These are phyloP conservation scores for Drosophila pseudoananassae DNA, from an alignment of 1,140 invertebrate genomes.

Conservation along the genomic window DNA sequence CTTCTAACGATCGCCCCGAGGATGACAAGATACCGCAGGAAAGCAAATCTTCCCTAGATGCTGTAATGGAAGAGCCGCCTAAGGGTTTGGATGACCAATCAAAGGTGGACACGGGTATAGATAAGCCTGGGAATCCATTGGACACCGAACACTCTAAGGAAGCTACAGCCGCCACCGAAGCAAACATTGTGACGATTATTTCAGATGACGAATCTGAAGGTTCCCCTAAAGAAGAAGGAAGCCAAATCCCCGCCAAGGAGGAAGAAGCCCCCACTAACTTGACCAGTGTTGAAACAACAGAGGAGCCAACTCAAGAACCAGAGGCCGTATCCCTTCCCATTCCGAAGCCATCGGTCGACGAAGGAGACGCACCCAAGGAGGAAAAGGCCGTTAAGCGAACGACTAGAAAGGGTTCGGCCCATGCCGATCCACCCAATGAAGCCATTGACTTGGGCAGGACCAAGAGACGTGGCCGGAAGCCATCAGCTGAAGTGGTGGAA, in stretches of 20 bases:
- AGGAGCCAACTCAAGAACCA: background rate
- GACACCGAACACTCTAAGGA: background rate
- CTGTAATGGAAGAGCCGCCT: background rate
- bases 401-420: conserved; percentile 1
- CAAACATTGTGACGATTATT: background rate
- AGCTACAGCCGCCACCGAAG: background rate
- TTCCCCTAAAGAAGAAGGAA: background rate
- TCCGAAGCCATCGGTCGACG: no score
- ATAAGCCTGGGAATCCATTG: background rate
- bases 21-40: background rate
- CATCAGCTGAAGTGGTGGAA: conserved; percentile 11
- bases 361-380: background rate
- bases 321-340: background rate
- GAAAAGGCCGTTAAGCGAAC: background rate
- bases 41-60: background rate
- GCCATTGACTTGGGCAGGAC: background rate
- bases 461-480: conserved; percentile 14
- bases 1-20: background rate
- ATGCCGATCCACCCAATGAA: background rate
- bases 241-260: background rate
- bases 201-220: background rate
- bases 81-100: background rate
- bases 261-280: no score
- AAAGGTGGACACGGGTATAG: background rate
- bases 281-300: background rate